Base-by-base conservation (phyloP, 2,797 vertebrate genomes). In the Pseudochromis fuscus region DNA sequence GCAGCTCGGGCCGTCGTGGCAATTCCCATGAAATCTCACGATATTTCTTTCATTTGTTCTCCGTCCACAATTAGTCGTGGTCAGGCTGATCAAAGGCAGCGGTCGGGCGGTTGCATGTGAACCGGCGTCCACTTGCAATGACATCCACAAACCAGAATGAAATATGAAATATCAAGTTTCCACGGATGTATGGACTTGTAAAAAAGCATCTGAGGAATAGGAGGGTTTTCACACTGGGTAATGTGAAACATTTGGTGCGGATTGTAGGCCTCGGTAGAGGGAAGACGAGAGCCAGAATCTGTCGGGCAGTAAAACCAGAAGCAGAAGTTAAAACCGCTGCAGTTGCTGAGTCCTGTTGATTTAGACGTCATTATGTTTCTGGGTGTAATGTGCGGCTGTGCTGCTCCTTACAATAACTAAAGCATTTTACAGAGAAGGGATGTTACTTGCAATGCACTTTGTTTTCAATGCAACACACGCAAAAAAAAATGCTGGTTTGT, bases 131-230 rank as follows among this genome's bases (percentile, higher is more conserved):
- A 63, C 92, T 97, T 94, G 94, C 95, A 95, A 96, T 97, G 97
- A 98, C 96, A 96, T 97, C 94, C 96, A 94, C 96, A 96, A 97
- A 98, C 95, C 96, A 99, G 96, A 99, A 97, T 99, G 98, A 99
- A 99, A 99, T 99, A 99, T 99, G 98, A 98, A 99, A 99, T 97
- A 98, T 99, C 97, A 90, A 93, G 96, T 99, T 99, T 98, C 98
- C 94, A 77, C 82, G 95, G 95, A 95, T 97, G 96, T 94, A 95
- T 95, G 96, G 95, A 96, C 97, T 97, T 98, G 96, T 98, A 97
- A 97, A 97, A 96, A 95, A 95, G 96, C 96, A 95, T 95, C 95
- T 90, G 95, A 96, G 97, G 96, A 95, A 96, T 94, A 96, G 96
- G 96, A 96, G 96, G 94, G 95, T 97, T 98, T 98, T 98, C 97